Evolutionary conservation across 2,797 vertebrate genomes (phyloP).

Genomic region (Tolypeutes matacus): DNA sequence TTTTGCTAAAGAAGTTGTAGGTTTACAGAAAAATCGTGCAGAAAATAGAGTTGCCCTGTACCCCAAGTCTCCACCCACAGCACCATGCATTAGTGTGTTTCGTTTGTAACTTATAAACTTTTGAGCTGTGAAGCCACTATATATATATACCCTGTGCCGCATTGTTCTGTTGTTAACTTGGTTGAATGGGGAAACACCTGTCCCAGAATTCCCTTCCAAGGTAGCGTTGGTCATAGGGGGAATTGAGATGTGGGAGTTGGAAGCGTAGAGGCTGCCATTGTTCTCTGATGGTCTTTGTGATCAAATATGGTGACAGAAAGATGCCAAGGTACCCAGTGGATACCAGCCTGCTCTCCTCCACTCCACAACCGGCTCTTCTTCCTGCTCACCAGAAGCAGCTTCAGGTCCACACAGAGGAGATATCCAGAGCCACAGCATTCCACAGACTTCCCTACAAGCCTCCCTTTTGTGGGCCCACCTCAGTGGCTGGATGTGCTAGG

Average conservation of each 20-base stretch:
- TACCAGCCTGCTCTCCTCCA: background rate
- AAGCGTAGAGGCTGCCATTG: background rate
- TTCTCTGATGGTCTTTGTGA: background rate
- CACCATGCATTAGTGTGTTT: too few species aligned
- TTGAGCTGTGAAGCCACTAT: background rate
- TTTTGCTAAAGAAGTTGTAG: too few species aligned
- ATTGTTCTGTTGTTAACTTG: background rate
- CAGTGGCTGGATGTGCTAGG: background rate
- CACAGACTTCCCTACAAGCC: rapidly evolving
- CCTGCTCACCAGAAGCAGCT: background rate
- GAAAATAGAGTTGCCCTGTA: too few species aligned
- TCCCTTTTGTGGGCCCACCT: background rate
- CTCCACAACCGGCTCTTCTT: background rate
- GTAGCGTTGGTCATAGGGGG: background rate
- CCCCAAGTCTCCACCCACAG: too few species aligned
- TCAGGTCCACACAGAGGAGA: background rate
- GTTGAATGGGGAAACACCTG: background rate
- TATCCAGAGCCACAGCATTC: background rate
- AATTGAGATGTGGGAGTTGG: background rate
- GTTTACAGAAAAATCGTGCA: too few species aligned
- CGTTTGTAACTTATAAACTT: background rate
- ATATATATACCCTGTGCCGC: background rate
- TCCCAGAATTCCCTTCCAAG: background rate
- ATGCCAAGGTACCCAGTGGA: background rate
- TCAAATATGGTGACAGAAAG: background rate